These are phyloP conservation scores for Centruroides vittatus DNA, from an alignment of 1,140 invertebrate genomes.

Conservation along the genomic window DNA sequence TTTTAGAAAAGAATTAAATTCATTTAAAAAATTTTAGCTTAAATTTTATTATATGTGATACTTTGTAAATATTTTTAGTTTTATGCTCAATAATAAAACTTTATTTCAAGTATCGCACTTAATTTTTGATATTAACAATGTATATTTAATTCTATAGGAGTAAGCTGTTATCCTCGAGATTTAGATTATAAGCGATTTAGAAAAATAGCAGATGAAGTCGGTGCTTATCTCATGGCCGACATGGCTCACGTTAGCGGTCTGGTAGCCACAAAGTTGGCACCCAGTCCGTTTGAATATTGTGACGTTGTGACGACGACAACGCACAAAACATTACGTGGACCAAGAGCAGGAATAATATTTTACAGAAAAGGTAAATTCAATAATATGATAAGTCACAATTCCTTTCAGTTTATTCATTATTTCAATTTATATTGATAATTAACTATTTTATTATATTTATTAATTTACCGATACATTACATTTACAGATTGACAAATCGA, in stretches of 20 bases:
- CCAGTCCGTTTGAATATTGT: constrained; percentile 46
- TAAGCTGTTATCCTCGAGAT: constrained; percentile 48
- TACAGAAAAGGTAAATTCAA: constrained; percentile 36
- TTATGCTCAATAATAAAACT: too few relatives aligned
- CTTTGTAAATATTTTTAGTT: too few relatives aligned
- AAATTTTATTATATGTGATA: too few relatives aligned
- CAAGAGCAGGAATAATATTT: constrained; percentile 42
- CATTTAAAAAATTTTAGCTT: too few relatives aligned
- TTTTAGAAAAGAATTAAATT: too few relatives aligned
- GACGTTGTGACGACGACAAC: constrained; percentile 51
- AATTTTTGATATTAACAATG: background rate
- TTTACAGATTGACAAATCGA: too few relatives aligned
- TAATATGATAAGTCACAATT: too few relatives aligned
- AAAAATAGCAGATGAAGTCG: constrained; percentile 43
- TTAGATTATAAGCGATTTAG: constrained; percentile 49
- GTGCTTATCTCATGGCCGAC: constrained; percentile 45
- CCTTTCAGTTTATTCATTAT: too few relatives aligned
- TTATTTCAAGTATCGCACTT: too few relatives aligned
- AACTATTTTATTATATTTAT: too few relatives aligned
- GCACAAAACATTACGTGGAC: constrained; percentile 45
- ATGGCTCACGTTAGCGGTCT: constrained; percentile 54
- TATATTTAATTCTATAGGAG: constrained; percentile 24
- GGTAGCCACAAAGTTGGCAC: constrained; percentile 43
- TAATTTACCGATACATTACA: too few relatives aligned
- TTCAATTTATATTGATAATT: too few relatives aligned